Evolutionary conservation across 2,888 invertebrate genomes (phyloP).

Genomic region (Phortica okadai): DNA sequence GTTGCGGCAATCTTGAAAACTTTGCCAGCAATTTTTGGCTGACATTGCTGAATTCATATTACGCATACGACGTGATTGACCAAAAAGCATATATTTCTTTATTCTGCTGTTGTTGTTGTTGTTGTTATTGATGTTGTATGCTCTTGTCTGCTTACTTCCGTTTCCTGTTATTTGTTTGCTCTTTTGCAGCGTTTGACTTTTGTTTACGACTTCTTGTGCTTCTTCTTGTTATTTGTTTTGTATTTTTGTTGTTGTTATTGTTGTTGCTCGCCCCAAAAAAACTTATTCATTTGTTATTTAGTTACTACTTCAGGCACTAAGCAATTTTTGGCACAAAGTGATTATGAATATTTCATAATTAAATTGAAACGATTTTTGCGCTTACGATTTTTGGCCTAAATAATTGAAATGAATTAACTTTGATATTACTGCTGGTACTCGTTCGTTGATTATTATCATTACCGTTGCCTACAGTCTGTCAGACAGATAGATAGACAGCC

Average conservation of each 20-base stretch:
- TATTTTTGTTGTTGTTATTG: background rate
- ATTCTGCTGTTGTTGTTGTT: background rate
- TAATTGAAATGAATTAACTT: slow-evolving; percentile 63
- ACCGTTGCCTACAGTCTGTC: background rate
- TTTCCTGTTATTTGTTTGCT: background rate
- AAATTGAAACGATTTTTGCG: slow-evolving; percentile 44
- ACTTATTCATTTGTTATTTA: too few species aligned
- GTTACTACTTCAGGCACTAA: too few species aligned
- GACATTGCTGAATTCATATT: background rate
- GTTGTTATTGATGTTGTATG: background rate
- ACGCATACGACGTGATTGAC: slow-evolving; percentile 11
- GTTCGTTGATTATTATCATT: background rate
- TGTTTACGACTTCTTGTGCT: background rate
- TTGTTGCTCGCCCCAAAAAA: too few species aligned
- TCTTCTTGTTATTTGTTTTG: background rate
- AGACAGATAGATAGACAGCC: background rate
- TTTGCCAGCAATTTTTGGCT: background rate
- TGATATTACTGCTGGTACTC: background rate
- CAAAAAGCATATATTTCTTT: background rate
- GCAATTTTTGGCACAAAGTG: background rate
- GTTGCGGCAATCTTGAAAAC: background rate
- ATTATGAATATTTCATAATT: slow-evolving; percentile 37
- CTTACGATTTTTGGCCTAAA: slow-evolving; percentile 49
- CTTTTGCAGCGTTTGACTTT: background rate
- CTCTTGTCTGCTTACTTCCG: background rate